phyloP scores from a whole-genome alignment of 2,113 vertebrate genomes.

The Vulpes lagopus region DNA sequence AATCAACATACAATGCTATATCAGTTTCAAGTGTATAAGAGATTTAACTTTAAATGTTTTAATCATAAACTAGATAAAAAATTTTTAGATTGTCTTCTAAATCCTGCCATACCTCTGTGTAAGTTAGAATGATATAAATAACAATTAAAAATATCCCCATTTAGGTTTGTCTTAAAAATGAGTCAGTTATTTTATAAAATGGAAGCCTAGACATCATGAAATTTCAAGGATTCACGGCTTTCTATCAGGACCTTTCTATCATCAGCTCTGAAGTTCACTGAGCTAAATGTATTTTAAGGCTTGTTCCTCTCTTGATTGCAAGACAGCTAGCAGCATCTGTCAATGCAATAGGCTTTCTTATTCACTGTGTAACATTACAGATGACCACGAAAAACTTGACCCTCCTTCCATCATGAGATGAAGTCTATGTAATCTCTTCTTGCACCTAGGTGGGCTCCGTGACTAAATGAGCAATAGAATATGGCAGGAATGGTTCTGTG shows the following conservation, averaged over 20 bases:
- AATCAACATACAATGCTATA: neutral
- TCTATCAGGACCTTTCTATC: neutral
- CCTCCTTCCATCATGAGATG: neutral
- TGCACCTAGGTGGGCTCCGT: neutral
- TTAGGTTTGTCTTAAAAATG: neutral
- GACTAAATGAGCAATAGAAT: neutral
- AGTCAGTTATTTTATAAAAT: neutral
- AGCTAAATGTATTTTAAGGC: neutral
- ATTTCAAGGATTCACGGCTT: neutral
- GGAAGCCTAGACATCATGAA: neutral
- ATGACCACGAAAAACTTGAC: neutral
- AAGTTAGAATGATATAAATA: neutral
- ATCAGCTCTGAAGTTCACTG: neutral
- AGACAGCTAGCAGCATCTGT: neutral
- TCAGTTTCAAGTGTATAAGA: neutral
- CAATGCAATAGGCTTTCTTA: neutral
- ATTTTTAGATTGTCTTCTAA: neutral
- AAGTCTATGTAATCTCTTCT: neutral
- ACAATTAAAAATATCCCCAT: neutral
- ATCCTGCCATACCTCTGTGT: neutral
- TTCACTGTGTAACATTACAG: neutral
- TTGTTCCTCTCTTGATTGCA: neutral
- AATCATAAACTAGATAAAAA: neutral
- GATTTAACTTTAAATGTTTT: neutral
- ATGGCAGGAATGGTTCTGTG: neutral